A percentile compares a stretch with the other conserved stretches of the same genome.
Conservation (phyloP, 2,797 vertebrate species). For the Ctenosaura bakeri region DNA sequence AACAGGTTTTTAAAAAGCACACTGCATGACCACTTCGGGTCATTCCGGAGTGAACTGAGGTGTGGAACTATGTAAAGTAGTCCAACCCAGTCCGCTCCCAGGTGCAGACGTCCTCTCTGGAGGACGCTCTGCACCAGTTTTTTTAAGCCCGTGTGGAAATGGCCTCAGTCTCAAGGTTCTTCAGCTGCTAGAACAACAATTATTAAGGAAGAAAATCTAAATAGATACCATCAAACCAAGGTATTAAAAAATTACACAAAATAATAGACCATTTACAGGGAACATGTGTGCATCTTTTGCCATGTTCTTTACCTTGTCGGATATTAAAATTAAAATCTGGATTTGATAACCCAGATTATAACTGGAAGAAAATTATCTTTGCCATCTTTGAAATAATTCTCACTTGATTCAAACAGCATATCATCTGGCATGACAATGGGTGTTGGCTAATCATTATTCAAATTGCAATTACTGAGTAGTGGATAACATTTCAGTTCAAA, state of each 20-base stretch:
- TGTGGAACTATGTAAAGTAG: too few relatives aligned
- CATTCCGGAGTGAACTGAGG: too few relatives aligned
- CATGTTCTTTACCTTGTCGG: constrained; percentile 66
- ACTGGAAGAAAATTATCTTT: constrained; percentile 64
- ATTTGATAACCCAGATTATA: constrained; percentile 73
- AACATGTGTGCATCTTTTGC: constrained; percentile 42
- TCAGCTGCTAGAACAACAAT: constrained; percentile 31
- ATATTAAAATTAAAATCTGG: constrained; percentile 72
- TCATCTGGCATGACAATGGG: constrained; percentile 67
- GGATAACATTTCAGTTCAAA: constrained; percentile 67
- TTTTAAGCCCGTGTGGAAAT: too few relatives aligned
- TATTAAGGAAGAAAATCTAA: constrained; percentile 34
- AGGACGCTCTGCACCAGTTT: too few relatives aligned
- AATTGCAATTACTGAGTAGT: constrained; percentile 72
- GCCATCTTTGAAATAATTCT: constrained; percentile 61
- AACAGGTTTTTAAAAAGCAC: too few relatives aligned
- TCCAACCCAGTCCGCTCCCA: too few relatives aligned
- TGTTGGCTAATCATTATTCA: constrained; percentile 75
- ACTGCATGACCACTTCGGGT: too few relatives aligned
- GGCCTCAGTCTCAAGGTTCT: background rate
- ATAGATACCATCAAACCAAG: constrained; percentile 37
- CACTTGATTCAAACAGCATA: constrained; percentile 61
- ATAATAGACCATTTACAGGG: too few relatives aligned
- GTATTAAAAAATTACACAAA: background rate
- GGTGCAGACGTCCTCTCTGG: too few relatives aligned